Evolutionary conservation across 1,140 invertebrate genomes (phyloP), one percentile per base, ranked within the genome.

Genomic region (Cyphomyrmex costatus): DNA sequence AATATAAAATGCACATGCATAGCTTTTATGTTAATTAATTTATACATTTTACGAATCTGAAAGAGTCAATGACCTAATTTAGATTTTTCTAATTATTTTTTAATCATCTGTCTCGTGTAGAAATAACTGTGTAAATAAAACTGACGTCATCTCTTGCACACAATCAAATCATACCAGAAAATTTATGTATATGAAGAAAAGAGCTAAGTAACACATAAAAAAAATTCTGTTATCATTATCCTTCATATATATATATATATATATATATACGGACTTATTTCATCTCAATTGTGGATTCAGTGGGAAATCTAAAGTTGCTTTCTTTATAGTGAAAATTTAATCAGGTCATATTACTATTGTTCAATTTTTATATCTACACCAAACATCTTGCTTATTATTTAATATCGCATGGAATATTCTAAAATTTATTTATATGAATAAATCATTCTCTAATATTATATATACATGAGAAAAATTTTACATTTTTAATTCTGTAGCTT

Each of bases 121-220:
- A 42, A 42, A 42, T 21, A 27, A 27, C 14, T 53, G 6, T 16
- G 6, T 16, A 70, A 42, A 74, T n/a, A 79, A 68, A 36, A 33
- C 14, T 87, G 14, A 0, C 19, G 77, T 77, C 61, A 88, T 76
- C 77, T 87, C 77, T 16, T 8, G 68, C 14, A n/a, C n/a, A n/a
- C n/a, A 49, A 53, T 74, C 61, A 42, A 33, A 49, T 14, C 27
- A n/a, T n/a, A 88, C 42, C 49, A 68, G 4, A 27, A 24, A n/a
- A 58, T 65, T 42, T 66, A n/a, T 68, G 68, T 61, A 53, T 73
- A 73, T 36, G n/a, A 66, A 27, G 46, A 53, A n/a, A 42, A 42
- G 68, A 71, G 21, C n/a, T 27, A 16, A 61, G 51, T 46, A 61
- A 46, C 16, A 61, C 36, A 4, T 24, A 61, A 27, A 77, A 36